A percentile compares a stretch with the other conserved stretches of the same genome.
phyloP scores from a whole-genome alignment of 2,797 vertebrate species.

The Paguma larvata region DNA sequence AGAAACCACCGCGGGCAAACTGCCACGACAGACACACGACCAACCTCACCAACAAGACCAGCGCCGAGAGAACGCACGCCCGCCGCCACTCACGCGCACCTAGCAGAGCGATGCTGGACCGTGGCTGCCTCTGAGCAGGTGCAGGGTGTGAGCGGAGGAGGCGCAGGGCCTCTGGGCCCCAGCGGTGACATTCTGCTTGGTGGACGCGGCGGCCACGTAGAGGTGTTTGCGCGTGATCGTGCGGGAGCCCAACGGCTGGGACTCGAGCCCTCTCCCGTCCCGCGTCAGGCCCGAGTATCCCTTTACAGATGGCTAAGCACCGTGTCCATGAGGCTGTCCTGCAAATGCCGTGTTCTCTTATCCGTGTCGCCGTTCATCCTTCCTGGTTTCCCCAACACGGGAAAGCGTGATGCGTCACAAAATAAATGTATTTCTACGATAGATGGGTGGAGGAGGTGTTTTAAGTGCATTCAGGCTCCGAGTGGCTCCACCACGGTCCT shows the following conservation, averaged over 20 bases:
- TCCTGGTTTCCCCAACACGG: not conserved
- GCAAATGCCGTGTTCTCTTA: rapidly evolving
- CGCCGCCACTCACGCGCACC: too few relatives aligned
- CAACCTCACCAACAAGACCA: rapidly evolving
- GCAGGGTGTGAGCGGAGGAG: rapidly evolving
- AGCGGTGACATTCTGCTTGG: rapidly evolving
- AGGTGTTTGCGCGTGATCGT: rapidly evolving
- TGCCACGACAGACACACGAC: rapidly evolving
- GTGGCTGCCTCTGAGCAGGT: rapidly evolving
- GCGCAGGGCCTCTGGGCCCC: rapidly evolving
- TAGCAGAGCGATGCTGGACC: rapidly evolving
- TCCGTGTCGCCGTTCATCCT: rapidly evolving
- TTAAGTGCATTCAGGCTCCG: not conserved
- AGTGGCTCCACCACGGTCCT: rapidly evolving
- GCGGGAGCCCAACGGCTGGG: rapidly evolving
- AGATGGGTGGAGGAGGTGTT: rapidly evolving
- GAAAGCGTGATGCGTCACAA: not conserved
- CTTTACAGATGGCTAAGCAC: rapidly evolving
- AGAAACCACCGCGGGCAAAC: rapidly evolving
- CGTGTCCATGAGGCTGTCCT: rapidly evolving
- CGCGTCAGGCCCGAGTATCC: rapidly evolving
- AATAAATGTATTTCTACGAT: not conserved
- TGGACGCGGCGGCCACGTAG: rapidly evolving
- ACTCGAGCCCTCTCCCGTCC: rapidly evolving
- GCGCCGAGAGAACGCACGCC: rapidly evolving